Base-by-base conservation (phyloP, 2,113 vertebrate species). In the Prionailurus viverrinus region DNA sequence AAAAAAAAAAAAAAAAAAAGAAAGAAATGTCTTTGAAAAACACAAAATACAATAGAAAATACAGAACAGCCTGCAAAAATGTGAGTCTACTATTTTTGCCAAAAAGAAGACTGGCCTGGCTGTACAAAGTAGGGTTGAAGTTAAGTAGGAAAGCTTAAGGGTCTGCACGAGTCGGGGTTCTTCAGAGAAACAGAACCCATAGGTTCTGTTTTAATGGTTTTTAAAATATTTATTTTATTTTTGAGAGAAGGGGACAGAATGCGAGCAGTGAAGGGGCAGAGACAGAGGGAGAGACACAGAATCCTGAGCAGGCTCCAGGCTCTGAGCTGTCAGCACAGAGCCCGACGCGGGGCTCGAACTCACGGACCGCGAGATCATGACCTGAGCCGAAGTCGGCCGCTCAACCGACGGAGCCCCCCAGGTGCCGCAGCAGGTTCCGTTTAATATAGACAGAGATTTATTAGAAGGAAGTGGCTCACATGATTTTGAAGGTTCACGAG, bases 391-490 rank as follows among this genome's bases (percentile, higher is more conserved):
- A 58, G 55, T 21, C 0, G 6, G 55, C 21, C 18, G 19, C 55
- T 58, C 7, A 19, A 58, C 55, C 2, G 19, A 21, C 55, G 7
- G 55, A 58, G 55, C 55, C 55, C 0, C 55, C 55, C 55, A 58
- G 55, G 55, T 2, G 7, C 19, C 10, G 7, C 14, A 1, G 45
- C 18, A 15, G 74, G 41, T 15, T 45, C 41, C 11, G 19, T 39
- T n/a, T 41, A 19, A 33, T 11, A 33, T 15, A 78, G 48, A 9
- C 33, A 36, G 68, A 10, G 15, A 51, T 33, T 16, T 19, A 25
- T 33, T 0, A 0, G 31, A 3, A 33, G 90, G 19, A 18, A 61
- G 16, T 1, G 23, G 48, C 29, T 41, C 58, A 19, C 6, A 1
- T 0, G 11, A 55, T 9, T 11, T 11, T 4, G 31, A 61, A 51